Evolutionary conservation across 2,113 vertebrate species (phyloP).

Genomic region (Mesocricetus auratus): DNA sequence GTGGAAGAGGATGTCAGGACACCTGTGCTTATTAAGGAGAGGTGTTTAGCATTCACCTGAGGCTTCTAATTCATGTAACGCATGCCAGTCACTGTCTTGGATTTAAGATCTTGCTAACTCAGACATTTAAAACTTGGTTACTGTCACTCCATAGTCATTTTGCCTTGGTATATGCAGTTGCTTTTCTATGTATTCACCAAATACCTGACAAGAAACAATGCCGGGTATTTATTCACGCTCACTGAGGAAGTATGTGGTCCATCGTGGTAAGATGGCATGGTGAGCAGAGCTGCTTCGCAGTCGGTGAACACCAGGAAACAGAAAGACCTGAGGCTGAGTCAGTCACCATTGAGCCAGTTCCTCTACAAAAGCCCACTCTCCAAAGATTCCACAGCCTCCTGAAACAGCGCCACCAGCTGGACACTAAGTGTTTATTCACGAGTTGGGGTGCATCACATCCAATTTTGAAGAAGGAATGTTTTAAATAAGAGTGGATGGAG

Average conservation of each 20-base stretch:
- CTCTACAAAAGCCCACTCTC: neutral
- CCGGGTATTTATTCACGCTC: neutral
- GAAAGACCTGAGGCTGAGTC: neutral
- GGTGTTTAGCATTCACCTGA: neutral
- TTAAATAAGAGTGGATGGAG: too few species aligned
- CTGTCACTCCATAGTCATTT: neutral
- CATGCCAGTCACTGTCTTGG: neutral
- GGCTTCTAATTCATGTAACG: neutral
- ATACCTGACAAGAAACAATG: neutral
- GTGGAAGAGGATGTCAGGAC: neutral
- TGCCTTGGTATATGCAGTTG: neutral
- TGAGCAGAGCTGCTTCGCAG: neutral
- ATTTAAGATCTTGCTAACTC: neutral
- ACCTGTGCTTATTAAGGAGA: neutral
- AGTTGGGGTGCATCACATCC: neutral
- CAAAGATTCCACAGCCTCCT: neutral
- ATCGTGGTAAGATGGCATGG: too few species aligned
- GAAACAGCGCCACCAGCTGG: neutral
- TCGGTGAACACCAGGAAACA: neutral
- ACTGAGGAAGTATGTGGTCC: neutral
- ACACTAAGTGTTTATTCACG: neutral
- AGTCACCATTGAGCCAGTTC: neutral
- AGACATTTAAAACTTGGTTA: neutral
- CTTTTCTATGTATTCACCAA: neutral
- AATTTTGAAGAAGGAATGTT: neutral